A percentile compares a stretch with the other conserved stretches of the same genome.
These are phyloP conservation scores for Spilosoma lubricipeda DNA, from an alignment of 2,888 invertebrate genomes.

Conservation along the genomic window DNA sequence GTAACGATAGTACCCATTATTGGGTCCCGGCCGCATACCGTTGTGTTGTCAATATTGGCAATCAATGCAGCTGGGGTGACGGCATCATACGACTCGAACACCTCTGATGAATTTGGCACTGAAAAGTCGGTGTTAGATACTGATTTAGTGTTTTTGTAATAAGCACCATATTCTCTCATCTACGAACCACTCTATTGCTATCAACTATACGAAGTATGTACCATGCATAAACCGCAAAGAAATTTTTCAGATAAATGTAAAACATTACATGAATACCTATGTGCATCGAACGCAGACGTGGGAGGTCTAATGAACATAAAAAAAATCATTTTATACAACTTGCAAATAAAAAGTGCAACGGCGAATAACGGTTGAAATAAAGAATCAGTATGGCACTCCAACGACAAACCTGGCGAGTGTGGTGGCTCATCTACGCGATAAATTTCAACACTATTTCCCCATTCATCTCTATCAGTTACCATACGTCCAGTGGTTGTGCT, in stretches of 20 bases:
- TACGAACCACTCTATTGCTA: conserved; percentile 34
- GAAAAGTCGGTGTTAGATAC: conserved; percentile 46
- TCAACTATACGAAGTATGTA: conserved; percentile 15
- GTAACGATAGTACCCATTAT: conserved; percentile 97
- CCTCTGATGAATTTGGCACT: conserved; percentile 78
- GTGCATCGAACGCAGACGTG: conserved; percentile 56
- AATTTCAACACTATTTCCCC: conserved; percentile 82
- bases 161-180: conserved; percentile 29
- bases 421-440: conserved; percentile 85
- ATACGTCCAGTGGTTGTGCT: conserved; percentile 70
- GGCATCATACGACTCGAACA: conserved; percentile 86
- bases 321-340: conserved; percentile 52
- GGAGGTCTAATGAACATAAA: conserved; percentile 49
- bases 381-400: conserved; percentile 74
- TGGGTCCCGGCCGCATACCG: conserved; percentile 92
- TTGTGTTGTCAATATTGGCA: conserved; percentile 85
- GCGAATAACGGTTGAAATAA: conserved; percentile 69
- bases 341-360: conserved; percentile 80
- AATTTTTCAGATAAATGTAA: conserved; percentile 41
- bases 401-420: conserved; percentile 85
- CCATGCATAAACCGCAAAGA: conserved; percentile 56
- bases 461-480: conserved; percentile 77
- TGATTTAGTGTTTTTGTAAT: background rate
- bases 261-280: conserved; percentile 36
- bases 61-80: conserved; percentile 87